A percentile compares a stretch with the other conserved stretches of the same genome.
Evolutionary conservation across 2,888 invertebrate species (phyloP).

Genomic region (Eupithecia subfuscata): DNA sequence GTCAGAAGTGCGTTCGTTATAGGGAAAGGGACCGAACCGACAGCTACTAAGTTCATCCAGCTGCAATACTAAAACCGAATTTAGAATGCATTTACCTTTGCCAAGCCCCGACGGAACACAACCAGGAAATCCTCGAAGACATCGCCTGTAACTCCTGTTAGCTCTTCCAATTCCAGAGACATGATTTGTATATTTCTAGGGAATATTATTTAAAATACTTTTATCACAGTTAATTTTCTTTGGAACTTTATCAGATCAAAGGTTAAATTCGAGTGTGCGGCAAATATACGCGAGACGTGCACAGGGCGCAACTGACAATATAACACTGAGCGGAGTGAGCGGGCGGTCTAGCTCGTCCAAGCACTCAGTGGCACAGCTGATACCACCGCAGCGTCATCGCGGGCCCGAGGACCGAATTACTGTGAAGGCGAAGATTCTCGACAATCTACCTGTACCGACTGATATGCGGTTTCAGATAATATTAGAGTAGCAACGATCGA

Average conservation of each 20-base stretch:
- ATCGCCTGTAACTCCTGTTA: slow-evolving; percentile 86
- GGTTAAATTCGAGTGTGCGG: slow-evolving; percentile 64
- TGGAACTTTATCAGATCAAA: slow-evolving; percentile 74
- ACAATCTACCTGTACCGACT: slow-evolving; percentile 38
- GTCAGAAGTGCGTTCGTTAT: not conserved
- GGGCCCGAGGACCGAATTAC: slow-evolving; percentile 15
- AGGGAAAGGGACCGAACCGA: not conserved
- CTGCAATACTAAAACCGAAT: slow-evolving; percentile 59
- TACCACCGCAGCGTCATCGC: slow-evolving; percentile 3
- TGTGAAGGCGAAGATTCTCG: slow-evolving; percentile 25
- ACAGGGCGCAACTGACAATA: slow-evolving; percentile 55
- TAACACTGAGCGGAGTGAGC: slow-evolving; percentile 62
- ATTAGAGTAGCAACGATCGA: not conserved
- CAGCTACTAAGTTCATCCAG: slow-evolving; percentile 5
- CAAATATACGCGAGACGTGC: slow-evolving; percentile 56
- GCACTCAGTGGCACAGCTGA: not conserved
- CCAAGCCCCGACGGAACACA: slow-evolving; percentile 87
- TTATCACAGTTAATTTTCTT: slow-evolving; percentile 75
- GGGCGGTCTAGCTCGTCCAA: slow-evolving; percentile 21
- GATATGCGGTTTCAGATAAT: not conserved
- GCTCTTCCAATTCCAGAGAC: slow-evolving; percentile 87
- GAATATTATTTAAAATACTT: slow-evolving; percentile 51
- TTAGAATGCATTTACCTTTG: slow-evolving; percentile 86
- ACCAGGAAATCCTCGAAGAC: slow-evolving; percentile 89
- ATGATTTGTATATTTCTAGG: slow-evolving; percentile 73